phyloP scores from a whole-genome alignment of 35 echinoderm and acorn worm species.

The Ophiothrix spiculata region DNA sequence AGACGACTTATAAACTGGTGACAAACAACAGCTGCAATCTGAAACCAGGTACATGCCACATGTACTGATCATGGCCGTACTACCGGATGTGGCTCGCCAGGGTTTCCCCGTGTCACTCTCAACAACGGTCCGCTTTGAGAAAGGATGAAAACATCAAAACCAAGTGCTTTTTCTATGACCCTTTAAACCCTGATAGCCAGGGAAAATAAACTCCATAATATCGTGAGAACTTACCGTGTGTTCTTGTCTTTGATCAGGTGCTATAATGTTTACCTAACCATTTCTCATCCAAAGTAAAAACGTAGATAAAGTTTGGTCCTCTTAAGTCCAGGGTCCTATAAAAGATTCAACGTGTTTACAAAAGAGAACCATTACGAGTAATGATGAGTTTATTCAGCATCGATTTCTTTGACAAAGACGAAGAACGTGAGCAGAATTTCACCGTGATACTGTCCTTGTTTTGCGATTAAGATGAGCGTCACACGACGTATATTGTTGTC shows the following conservation, averaged over 20 bases:
- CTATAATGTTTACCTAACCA: not conserved
- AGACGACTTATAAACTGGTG: not conserved
- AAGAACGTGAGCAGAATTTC: too few species aligned
- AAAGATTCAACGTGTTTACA: constrained; percentile 9
- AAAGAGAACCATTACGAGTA: not conserved
- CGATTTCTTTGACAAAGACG: not conserved
- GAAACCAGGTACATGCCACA: constrained; percentile 10
- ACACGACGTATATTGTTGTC: not conserved
- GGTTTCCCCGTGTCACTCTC: not conserved
- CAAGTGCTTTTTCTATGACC: not conserved
- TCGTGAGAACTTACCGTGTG: constrained; percentile 14
- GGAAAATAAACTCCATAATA: not conserved
- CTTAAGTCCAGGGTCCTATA: not conserved
- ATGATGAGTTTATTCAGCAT: not conserved
- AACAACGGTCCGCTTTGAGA: not conserved
- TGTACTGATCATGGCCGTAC: constrained; percentile 14
- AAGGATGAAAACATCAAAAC: not conserved
- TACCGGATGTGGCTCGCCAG: constrained; percentile 13
- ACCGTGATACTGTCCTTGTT: not conserved
- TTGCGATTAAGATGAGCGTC: not conserved
- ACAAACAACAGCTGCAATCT: constrained; percentile 7
- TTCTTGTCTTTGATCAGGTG: not conserved
- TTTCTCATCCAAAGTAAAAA: not conserved
- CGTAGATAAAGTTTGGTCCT: not conserved
- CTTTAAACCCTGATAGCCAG: not conserved